Percentiles rank a stretch among this genome's conserved stretches.
Evolutionary conservation across 2,113 vertebrate species (phyloP).

Genomic region (Lontra canadensis): DNA sequence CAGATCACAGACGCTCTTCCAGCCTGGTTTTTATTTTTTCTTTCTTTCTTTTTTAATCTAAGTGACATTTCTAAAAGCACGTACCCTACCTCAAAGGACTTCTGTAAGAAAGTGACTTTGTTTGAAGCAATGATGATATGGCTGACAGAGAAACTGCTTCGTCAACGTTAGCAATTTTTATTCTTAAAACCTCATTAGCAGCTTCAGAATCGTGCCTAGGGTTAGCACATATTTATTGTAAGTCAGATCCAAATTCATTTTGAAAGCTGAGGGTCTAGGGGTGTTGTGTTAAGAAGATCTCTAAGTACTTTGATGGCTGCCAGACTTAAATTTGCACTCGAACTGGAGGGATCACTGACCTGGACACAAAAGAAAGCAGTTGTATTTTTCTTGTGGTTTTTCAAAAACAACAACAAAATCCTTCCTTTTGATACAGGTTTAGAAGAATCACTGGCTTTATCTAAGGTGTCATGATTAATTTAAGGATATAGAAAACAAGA

Average conservation of each 20-base stretch:
- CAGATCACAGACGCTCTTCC: not conserved
- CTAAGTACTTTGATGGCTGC: not conserved
- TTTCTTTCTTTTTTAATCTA: not conserved
- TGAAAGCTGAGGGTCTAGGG: not conserved
- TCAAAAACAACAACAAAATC: not conserved
- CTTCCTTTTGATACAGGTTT: conserved; percentile 61
- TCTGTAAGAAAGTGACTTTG: conserved; percentile 40
- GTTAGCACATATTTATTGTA: conserved; percentile 45
- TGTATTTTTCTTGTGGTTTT: conserved; percentile 62
- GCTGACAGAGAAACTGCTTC: conserved; percentile 1
- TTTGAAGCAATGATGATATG: conserved; percentile 27
- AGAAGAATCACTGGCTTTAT: conserved; percentile 40
- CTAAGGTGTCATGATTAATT: conserved; percentile 48
- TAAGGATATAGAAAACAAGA: conserved; percentile 46
- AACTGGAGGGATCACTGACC: not conserved
- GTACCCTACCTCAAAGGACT: conserved; percentile 73
- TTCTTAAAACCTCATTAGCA: conserved; percentile 39
- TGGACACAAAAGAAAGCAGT: not conserved
- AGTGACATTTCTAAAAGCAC: conserved; percentile 46
- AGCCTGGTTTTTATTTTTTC: not conserved
- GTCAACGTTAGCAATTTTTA: conserved; percentile 8
- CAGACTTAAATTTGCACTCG: not conserved
- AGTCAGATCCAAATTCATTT: conserved; percentile 46
- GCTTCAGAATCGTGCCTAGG: conserved; percentile 7
- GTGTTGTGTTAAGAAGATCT: conserved; percentile 15